Evolutionary conservation across 2,888 invertebrate genomes (phyloP), one percentile per base, ranked within the genome.

Genomic region (Molorchus minor): DNA sequence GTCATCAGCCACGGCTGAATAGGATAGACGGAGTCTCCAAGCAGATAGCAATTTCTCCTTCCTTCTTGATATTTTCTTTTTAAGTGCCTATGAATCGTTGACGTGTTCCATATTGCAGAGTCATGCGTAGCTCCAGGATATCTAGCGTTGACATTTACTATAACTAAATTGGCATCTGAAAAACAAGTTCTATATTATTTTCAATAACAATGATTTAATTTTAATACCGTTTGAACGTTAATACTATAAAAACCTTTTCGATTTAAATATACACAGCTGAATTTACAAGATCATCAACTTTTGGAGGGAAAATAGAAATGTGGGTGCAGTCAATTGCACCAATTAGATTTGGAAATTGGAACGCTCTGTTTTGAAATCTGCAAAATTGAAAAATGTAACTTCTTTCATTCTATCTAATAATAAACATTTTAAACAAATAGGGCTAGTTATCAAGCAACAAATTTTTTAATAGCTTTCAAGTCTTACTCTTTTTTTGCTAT

Each of bases 241-340:
- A 29, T 47, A 19, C 30, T 29, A 10, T 47, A 21, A 47, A 15
- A 47, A 12, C 47, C 17, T 10, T 33, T 47, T 10, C 47, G 13
- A 21, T 47, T 47, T 20, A 47, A 13, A 12, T 47, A 47, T 13
- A 25, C 33, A 47, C 35, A 30, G 47, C 47, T 3, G 17, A n/a
- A 19, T 47, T 20, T 2, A 47, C n/a, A 10, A 5, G 33, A 15
- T 47, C 33, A 33, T 47, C 47, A 30, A 29, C 10, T 1, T 17
- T 16, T 16, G 33, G 2, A 12, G 8, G 8, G 8, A 10, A 12
- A 10, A 33, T 47, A 4, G 30, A 10, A 2, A 47, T 17, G n/a
- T 47, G 47, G 12, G 47, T 47, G 13, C 47, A 17, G 33, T 47
- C 33, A 12, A 47, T 21, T n/a, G 20, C 17, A 17, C 33, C 33